Evolutionary conservation across 64 coral and sea anemone genomes (phyloP).

Genomic region (Anthopleura sola): DNA sequence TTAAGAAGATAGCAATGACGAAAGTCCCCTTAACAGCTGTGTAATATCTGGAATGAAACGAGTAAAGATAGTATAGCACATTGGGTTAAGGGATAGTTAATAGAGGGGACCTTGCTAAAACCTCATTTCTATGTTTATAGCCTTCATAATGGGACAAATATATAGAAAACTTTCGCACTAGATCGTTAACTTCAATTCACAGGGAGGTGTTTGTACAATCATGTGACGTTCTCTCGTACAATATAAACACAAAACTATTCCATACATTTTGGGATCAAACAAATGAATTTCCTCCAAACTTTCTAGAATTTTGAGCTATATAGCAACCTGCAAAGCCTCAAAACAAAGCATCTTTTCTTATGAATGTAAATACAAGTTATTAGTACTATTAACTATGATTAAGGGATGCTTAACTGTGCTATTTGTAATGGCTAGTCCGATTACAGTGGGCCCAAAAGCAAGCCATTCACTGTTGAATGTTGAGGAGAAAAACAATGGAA

Average conservation of each 20-base stretch:
- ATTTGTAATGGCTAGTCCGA: too few species aligned
- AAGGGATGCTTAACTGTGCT: too few species aligned
- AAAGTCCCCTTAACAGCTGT: conserved; percentile 53
- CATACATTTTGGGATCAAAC: neutral
- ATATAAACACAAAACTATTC: conserved; percentile 2
- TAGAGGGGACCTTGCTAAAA: too few species aligned
- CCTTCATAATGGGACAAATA: neutral
- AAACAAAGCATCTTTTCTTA: neutral
- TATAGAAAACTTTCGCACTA: neutral
- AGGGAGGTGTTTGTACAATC: neutral
- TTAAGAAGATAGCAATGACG: conserved; percentile 68
- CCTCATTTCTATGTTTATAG: neutral
- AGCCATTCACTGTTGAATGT: too few species aligned
- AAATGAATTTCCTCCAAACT: neutral
- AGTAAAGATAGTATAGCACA: too few species aligned
- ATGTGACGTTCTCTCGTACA: neutral
- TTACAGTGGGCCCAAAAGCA: too few species aligned
- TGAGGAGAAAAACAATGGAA: too few species aligned
- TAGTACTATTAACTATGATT: too few species aligned
- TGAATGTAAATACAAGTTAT: neutral
- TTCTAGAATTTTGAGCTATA: neutral
- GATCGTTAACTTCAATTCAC: neutral
- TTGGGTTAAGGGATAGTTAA: too few species aligned
- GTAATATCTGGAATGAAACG: neutral
- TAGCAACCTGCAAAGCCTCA: neutral